These are phyloP conservation scores for Menidia menidia DNA, from an alignment of 2,797 vertebrate species.

Conservation along the genomic window DNA sequence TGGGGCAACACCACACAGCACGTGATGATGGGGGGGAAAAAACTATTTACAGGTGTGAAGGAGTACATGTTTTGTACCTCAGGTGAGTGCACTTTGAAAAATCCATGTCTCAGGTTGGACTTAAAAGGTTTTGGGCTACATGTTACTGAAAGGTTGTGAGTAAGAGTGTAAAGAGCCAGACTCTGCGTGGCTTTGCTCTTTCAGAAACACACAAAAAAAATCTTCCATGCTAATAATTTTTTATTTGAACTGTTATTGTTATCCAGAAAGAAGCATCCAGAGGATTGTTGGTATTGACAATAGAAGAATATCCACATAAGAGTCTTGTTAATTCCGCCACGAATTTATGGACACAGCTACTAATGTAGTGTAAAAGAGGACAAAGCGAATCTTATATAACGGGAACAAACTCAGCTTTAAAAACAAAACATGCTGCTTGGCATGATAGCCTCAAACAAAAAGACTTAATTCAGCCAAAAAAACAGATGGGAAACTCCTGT, in stretches of 20 bases:
- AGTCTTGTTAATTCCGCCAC: slow-evolving; percentile 23
- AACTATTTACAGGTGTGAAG: no score
- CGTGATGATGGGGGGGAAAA: no score
- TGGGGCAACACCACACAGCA: no score
- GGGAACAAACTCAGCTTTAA: slow-evolving; percentile 63
- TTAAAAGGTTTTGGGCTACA: neutral
- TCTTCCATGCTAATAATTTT: neutral
- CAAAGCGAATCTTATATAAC: slow-evolving; percentile 60
- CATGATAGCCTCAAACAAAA: slow-evolving; percentile 71
- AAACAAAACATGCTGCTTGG: slow-evolving; percentile 65
- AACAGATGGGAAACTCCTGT: slow-evolving; percentile 76
- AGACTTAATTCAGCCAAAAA: slow-evolving; percentile 68
- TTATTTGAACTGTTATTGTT: slow-evolving; percentile 1
- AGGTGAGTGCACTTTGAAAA: neutral
- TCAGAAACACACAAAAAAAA: neutral
- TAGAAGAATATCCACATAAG: slow-evolving; percentile 18
- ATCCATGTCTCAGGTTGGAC: neutral
- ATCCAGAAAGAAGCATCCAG: neutral
- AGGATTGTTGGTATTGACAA: slow-evolving; percentile 35
- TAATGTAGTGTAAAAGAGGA: slow-evolving; percentile 54
- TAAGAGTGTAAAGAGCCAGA: neutral
- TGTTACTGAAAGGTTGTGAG: neutral
- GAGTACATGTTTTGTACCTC: no score
- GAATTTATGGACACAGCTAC: slow-evolving; percentile 21
- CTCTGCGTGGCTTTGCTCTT: neutral